Evolutionary conservation across 2,888 invertebrate species (phyloP).

Genomic region (Pardosa pseudoannulata): DNA sequence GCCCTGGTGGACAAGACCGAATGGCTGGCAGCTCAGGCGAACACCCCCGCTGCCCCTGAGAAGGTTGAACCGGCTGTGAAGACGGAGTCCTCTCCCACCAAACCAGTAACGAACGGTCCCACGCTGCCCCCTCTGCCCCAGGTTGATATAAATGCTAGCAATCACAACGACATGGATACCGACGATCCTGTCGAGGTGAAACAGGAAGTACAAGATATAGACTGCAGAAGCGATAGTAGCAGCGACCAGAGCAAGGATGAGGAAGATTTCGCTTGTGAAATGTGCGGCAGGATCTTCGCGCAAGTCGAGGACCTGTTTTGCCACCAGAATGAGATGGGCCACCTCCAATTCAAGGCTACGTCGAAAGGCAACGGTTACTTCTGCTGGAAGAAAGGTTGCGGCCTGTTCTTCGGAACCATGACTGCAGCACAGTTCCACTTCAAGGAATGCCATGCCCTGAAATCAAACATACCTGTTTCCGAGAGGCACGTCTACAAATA

Average conservation of each 20-base stretch:
- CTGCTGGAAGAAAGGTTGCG: constrained; percentile 93
- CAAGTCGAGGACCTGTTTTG: constrained; percentile 89
- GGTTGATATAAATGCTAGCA: not conserved
- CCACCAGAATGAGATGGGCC: constrained; percentile 92
- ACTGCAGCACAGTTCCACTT: constrained; percentile 90
- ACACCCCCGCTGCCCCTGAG: not conserved
- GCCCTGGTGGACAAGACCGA: constrained; percentile 88
- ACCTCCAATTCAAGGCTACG: constrained; percentile 81
- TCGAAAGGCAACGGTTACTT: constrained; percentile 83
- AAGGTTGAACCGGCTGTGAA: constrained; percentile 3
- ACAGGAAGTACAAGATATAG: constrained; percentile 50
- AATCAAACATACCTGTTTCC: constrained; percentile 83
- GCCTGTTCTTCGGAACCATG: constrained; percentile 88
- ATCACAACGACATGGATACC: not conserved
- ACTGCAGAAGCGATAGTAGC: constrained; percentile 30
- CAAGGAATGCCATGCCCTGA: constrained; percentile 80
- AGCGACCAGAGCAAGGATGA: constrained; percentile 49
- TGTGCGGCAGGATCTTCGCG: constrained; percentile 86
- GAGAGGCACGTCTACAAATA: constrained; percentile 97
- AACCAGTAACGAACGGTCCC: constrained; percentile 31
- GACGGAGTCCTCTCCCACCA: not conserved
- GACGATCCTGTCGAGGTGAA: constrained; percentile 54
- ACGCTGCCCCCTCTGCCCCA: not conserved
- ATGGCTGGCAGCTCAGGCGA: constrained; percentile 48
- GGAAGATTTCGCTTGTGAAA: constrained; percentile 82